These are phyloP conservation scores for Diarsia mendica DNA, from an alignment of 2,888 invertebrate species.

Conservation along the genomic window DNA sequence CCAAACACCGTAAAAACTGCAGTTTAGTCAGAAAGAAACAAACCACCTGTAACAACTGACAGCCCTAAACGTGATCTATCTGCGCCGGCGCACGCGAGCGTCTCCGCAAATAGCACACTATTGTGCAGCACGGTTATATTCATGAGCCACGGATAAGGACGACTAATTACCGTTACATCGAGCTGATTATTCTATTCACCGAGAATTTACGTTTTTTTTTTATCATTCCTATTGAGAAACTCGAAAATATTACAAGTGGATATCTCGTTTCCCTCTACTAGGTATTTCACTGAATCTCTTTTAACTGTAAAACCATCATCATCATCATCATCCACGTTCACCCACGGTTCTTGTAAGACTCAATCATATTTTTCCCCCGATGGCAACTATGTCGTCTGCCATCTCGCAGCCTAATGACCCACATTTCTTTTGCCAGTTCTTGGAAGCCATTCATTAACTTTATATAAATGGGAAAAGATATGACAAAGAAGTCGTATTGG, in stretches of 20 bases:
- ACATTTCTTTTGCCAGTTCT: no score
- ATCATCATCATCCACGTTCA: no score
- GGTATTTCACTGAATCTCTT: background rate
- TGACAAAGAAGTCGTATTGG: background rate
- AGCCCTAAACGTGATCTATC: slow-evolving; percentile 32
- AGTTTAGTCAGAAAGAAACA: background rate
- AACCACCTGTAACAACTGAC: slow-evolving; percentile 7
- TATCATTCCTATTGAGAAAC: background rate
- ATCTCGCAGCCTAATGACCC: no score
- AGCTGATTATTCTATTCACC: slow-evolving; percentile 43
- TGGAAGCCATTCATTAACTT: no score
- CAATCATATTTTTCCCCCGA: no score
- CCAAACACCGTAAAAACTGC: background rate
- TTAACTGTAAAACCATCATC: background rate
- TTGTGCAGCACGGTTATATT: slow-evolving; percentile 62
- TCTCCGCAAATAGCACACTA: slow-evolving; percentile 60
- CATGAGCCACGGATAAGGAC: slow-evolving; percentile 57
- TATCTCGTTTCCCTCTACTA: background rate
- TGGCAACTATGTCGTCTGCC: no score
- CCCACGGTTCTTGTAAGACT: no score
- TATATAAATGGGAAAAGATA: no score
- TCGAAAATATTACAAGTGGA: background rate
- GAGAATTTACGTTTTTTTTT: slow-evolving; percentile 26
- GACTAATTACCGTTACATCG: slow-evolving; percentile 57
- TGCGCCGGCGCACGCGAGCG: slow-evolving; percentile 58